phyloP scores from a whole-genome alignment of 2,888 invertebrate genomes.

The Rhingia campestris region DNA sequence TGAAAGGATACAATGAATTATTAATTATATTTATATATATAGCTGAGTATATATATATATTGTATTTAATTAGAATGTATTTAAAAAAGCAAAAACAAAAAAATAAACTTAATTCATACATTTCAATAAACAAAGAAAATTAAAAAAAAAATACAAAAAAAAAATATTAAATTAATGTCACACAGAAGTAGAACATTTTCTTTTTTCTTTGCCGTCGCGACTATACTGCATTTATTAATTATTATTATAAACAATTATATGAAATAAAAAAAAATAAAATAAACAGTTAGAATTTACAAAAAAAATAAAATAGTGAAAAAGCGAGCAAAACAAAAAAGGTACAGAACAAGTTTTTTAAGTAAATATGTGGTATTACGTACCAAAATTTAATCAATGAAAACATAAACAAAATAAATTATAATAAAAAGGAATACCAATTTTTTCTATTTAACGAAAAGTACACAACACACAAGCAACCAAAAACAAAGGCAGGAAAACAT shows the following conservation, averaged over 20 bases:
- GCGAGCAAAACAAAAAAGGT: slow-evolving; percentile 70
- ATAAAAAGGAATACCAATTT: slow-evolving; percentile 58
- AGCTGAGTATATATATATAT: slow-evolving; percentile 70
- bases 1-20: slow-evolving; percentile 74
- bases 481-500: slow-evolving; percentile 71
- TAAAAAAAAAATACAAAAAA: slow-evolving; percentile 53
- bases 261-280: slow-evolving; percentile 63
- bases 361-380: slow-evolving; percentile 59
- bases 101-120: slow-evolving; percentile 73
- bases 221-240: slow-evolving; percentile 74
- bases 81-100: slow-evolving; percentile 60
- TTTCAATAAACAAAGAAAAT: slow-evolving; percentile 65
- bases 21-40: slow-evolving; percentile 73
- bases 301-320: slow-evolving; percentile 69
- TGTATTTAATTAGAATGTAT: slow-evolving; percentile 71
- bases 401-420: slow-evolving; percentile 56
- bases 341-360: slow-evolving; percentile 57
- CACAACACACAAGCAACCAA: slow-evolving; percentile 51
- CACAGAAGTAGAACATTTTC: slow-evolving; percentile 66
- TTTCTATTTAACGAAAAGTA: slow-evolving; percentile 77
- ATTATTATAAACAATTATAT: slow-evolving; percentile 74
- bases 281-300: slow-evolving; percentile 78
- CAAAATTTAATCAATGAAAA: slow-evolving; percentile 78
- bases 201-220: slow-evolving; percentile 74
- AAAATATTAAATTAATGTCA: slow-evolving; percentile 64